Evolutionary conservation across 1,140 invertebrate species (phyloP), one percentile per base, ranked within the genome.

Genomic region (Drosophila sucinea): DNA sequence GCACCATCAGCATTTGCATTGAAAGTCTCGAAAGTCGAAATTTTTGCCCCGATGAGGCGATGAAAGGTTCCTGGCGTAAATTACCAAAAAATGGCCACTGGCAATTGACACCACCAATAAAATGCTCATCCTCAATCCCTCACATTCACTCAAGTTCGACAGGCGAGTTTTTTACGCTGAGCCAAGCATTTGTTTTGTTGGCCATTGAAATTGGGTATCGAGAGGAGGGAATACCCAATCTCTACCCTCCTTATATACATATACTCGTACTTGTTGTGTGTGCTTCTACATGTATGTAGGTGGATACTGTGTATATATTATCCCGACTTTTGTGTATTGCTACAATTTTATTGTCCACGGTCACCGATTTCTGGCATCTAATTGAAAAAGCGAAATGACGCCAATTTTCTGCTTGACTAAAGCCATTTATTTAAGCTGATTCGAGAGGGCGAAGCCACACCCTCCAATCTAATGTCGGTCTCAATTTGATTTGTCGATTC

Each of bases 51-150:
- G 6, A 25, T 83, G 64, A 82, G 66, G 67, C 71, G 58, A 72
- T 74, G 66, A 55, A 68, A 51, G 70, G 65, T 58, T 27, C 64
- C 32, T 56, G 57, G 76, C 79, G 79, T 87, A 89, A 87, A 87
- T 87, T 87, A 87, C 83, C 79, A 70, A 86, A 85, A 76, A 87
- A 87, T 87, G 83, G 83, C 84, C 82, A 89, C 77, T 87, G 84
- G 83, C 84, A 89, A 89, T 89, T 87, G 83, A 87, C 83, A 87
- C 83, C 79, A 87, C 83, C 82, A 85, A 85, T 87, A 51, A 51
- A 51, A 51, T 51, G 44, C 44, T 51, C 44, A 51, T 51, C 44
- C 44, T 27, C 23, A 87, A 87, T 2, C 35, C 83, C 56, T 51
- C 11, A 40, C 61, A 76, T 71, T 73, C 75, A 25, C 67, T 61